Evolutionary conservation across 2,888 invertebrate species (phyloP), one percentile per base, ranked within the genome.

Genomic region (Drosophila eohydei): DNA sequence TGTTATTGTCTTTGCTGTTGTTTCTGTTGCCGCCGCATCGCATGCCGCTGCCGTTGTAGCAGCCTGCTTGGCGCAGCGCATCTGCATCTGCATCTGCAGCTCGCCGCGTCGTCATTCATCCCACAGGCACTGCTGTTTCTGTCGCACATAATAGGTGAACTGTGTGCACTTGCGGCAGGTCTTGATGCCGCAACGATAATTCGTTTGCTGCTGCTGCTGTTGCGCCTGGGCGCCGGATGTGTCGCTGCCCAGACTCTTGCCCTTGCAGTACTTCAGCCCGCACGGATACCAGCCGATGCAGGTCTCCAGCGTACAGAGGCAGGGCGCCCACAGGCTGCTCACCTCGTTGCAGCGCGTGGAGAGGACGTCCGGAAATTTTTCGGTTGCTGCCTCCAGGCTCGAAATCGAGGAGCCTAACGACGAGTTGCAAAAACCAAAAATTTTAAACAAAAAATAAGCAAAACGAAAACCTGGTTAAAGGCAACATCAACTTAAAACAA

Each of bases 231-330:
- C 79, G 38, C 75, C 91, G 52, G 91, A 90, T 44, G 91, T 83
- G 72, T 91, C 91, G 34, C 68, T 75, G 41, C 34, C 73, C 30
- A 95, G 94, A 50, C 95, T 95, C 92, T 96, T 96, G 50, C 96
- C 96, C 89, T 97, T 97, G 93, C 98, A 98, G 93, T 98, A 98
- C 92, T 98, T 98, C 48, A 98, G 94, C 28, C 97, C 98, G 92
- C 98, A 98, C 0, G 98, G 98, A 93, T 98, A 98, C 98, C 98
- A 98, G 60, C 97, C 97, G 59, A 98, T 96, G 92, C 98, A 98
- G 74, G 96, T 95, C 94, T 98, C 97, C 83, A 98, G 94, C 62
- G 96, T 96, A 92, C 98, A 98, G 59, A 96, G 95, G 92, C 98
- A 98, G 30, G 97, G 96, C 69, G 95, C 94, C 93, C 95, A 94